Percentiles rank a stretch among this genome's conserved stretches.
Conservation (phyloP, 2,888 invertebrate species). For the Anticlea derivata region DNA sequence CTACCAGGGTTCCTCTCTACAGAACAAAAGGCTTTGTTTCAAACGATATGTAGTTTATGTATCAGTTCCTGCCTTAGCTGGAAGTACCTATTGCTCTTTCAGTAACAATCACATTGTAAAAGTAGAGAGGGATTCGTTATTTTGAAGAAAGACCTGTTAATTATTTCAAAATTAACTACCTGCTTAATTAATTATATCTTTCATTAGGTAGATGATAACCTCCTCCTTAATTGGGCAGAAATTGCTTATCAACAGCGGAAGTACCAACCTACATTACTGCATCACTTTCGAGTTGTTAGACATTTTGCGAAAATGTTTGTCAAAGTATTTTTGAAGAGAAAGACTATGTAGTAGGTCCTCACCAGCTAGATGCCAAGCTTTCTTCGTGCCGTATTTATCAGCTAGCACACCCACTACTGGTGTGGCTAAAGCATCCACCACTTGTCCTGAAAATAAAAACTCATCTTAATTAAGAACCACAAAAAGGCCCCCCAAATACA, state of each 20-base stretch:
- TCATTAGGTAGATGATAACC: too few species aligned
- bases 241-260: constrained; percentile 12
- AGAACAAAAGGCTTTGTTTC: constrained; percentile 33
- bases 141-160: too few species aligned
- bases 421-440: constrained; percentile 94
- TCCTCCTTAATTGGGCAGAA: constrained; percentile 1
- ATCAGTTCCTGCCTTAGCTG: constrained; percentile 16
- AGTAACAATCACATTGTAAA: background rate
- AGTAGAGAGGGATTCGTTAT: too few species aligned
- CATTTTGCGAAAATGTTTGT: background rate
- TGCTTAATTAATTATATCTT: too few species aligned
- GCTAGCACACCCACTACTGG: constrained; percentile 93
- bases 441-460: constrained; percentile 84
- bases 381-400: constrained; percentile 90
- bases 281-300: background rate
- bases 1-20: constrained; percentile 6
- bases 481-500: background rate
- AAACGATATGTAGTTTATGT: constrained; percentile 24
- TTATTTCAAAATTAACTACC: too few species aligned
- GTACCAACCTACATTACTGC: background rate
- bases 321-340: background rate
- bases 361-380: constrained; percentile 94
- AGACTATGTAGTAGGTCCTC: constrained; percentile 40
- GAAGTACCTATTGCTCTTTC: background rate
- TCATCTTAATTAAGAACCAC: too few species aligned